Base-by-base conservation (phyloP, 2,888 invertebrate species). In the Ecdyonurus torrentis region DNA sequence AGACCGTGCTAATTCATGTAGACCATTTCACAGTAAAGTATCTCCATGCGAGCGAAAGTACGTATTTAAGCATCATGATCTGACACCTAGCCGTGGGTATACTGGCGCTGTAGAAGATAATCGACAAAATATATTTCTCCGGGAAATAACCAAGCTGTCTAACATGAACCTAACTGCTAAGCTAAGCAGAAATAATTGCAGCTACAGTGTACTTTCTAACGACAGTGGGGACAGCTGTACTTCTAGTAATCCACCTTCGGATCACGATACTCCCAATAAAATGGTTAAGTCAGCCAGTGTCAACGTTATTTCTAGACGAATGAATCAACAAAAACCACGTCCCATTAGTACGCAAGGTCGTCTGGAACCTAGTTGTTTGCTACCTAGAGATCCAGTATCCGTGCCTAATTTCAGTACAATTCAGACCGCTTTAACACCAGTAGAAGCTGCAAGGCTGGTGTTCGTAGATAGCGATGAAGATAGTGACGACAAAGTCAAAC, bases 371-470 rank as follows among this genome's bases (percentile, higher is more conserved):
- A 75, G 77, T 53, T 52, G 53, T 59, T 63, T 65, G 59, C 69
- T 66, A 65, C 70, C 65, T 1, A 77, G 85, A 61, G 87, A 87
- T 69, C 86, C 85, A 1, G 81, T 84, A 60, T 87, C 87, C 2
- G 87, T 87, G 69, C 87, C 87, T 67, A 87, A 87, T 73, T 86
- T 87, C 71, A 79, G 81, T 2, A 82, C 82, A 63, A 76, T 86
- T 68, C 63, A 60, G 25, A 79, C 65, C 7, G 64, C 68, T 23
- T 74, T 85, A 60, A 84, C 86, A 0, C 85, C 86, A 0, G 80
- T 83, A 18, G 85, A 85, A 72, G 84, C 84, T 2, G 77, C 86
- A 0, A 79, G 83, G 68, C 76, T 87, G 15, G 86, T 86, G 1
- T 86, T 84, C 71, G 75, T 87, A 70, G 84, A 84, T 1, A 86